Conservation (phyloP, 1,140 invertebrate genomes). For the Drosophila navojoa region DNA sequence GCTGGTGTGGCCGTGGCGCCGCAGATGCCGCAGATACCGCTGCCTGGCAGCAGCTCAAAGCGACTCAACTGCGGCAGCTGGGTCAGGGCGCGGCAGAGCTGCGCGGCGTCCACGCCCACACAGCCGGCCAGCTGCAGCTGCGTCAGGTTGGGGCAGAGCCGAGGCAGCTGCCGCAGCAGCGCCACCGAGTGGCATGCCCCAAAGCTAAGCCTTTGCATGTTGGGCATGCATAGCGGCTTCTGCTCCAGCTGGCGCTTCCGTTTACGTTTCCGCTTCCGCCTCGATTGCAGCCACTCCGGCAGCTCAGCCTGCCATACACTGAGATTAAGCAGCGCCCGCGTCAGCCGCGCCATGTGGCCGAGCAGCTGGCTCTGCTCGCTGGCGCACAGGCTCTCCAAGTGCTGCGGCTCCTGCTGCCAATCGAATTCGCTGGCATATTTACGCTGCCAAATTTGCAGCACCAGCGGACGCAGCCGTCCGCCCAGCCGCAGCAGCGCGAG, state of each 20-base stretch:
- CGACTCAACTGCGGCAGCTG: constrained; percentile 22
- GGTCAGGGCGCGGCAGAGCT: constrained; percentile 29
- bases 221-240: constrained; percentile 1
- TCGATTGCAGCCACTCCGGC: constrained; percentile 15
- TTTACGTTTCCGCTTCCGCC: constrained; percentile 9
- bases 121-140: constrained; percentile 40
- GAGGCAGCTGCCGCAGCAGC: constrained; percentile 39
- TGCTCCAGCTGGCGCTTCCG: constrained; percentile 3
- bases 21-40: constrained; percentile 1
- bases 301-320: constrained; percentile 16
- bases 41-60: constrained; percentile 47
- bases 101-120: constrained; percentile 5
- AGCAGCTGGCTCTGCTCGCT: constrained; percentile 49
- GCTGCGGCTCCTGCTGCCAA: constrained; percentile 48
- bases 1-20: background rate
- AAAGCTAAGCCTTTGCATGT: constrained; percentile 47
- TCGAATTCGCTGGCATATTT: constrained; percentile 55
- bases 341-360: constrained; percentile 33
- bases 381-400: constrained; percentile 38
- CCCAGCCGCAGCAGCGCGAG: constrained; percentile 50
- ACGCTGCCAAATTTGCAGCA: constrained; percentile 51
- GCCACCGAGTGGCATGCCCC: constrained; percentile 5
- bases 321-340: constrained; percentile 51
- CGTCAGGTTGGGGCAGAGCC: constrained; percentile 38
- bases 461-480: constrained; percentile 35